Conservation (phyloP, 2,113 vertebrate species). For the Hirundichthys speculiger region DNA sequence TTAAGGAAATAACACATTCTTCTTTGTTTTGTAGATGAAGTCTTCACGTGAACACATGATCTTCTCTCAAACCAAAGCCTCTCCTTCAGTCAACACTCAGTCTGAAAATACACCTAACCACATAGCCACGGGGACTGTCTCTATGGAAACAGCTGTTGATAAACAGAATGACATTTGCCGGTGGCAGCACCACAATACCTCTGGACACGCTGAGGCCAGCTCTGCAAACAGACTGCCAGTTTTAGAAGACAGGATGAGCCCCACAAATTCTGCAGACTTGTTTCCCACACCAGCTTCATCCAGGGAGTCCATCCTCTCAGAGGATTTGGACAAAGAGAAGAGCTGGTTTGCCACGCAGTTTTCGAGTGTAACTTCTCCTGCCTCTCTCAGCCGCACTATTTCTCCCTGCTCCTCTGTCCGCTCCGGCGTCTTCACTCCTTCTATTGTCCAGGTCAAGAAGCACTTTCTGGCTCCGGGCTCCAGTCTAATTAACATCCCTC, state of each 20-base stretch:
- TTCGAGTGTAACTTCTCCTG: constrained; percentile 59
- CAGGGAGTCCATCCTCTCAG: constrained; percentile 78
- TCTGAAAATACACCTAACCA: constrained; percentile 58
- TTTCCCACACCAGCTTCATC: constrained; percentile 75
- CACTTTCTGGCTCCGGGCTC: constrained; percentile 87
- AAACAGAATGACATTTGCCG: constrained; percentile 64
- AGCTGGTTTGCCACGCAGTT: constrained; percentile 53
- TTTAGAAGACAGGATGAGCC: constrained; percentile 61
- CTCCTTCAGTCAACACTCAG: constrained; percentile 23
- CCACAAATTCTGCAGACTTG: constrained; percentile 63
- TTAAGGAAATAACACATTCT: background rate
- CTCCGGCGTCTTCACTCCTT: constrained; percentile 78
- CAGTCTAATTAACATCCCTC: constrained; percentile 81
- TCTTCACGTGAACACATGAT: constrained; percentile 33
- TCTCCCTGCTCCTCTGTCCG: constrained; percentile 76
- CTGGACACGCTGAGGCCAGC: constrained; percentile 57
- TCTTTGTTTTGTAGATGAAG: constrained; percentile 58
- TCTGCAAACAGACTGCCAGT: constrained; percentile 52
- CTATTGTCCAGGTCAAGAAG: constrained; percentile 82
- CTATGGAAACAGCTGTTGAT: constrained; percentile 67
- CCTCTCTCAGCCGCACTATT: constrained; percentile 64
- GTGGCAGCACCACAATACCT: constrained; percentile 40
- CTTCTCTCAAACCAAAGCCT: constrained; percentile 25
- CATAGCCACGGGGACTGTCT: constrained; percentile 14
- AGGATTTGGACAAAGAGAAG: constrained; percentile 64